phyloP scores from a whole-genome alignment of 2,888 invertebrate species.

The Aspidiotus rigidus region DNA sequence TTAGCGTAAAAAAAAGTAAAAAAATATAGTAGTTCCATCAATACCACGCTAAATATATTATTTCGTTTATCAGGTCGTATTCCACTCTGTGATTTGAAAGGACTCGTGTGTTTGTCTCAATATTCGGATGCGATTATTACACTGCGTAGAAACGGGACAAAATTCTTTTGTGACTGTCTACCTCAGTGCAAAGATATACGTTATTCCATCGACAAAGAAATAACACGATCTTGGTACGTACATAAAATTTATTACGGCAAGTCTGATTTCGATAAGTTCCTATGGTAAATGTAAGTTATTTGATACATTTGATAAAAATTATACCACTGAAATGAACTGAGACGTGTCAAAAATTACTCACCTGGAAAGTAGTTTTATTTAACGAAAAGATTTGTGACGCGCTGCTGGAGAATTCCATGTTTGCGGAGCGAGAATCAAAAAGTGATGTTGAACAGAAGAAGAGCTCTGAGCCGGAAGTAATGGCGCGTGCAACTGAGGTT shows the following conservation, averaged over 20 bases:
- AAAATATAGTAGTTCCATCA: too few species aligned
- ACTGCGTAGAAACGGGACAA: slow-evolving; percentile 42
- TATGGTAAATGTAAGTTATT: not conserved
- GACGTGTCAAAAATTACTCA: not conserved
- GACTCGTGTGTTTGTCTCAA: slow-evolving; percentile 49
- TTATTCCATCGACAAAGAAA: slow-evolving; percentile 37
- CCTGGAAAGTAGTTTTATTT: not conserved
- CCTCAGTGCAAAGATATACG: slow-evolving; percentile 45
- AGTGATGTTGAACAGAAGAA: too few species aligned
- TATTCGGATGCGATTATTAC: slow-evolving; percentile 43
- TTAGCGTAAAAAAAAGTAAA: too few species aligned
- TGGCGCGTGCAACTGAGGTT: too few species aligned
- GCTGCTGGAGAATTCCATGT: too few species aligned
- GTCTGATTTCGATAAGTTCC: not conserved
- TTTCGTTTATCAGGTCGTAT: slow-evolving; percentile 19
- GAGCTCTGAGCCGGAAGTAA: too few species aligned
- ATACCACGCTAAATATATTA: too few species aligned
- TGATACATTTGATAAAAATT: too few species aligned
- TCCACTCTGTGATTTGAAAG: slow-evolving; percentile 46
- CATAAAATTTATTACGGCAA: not conserved
- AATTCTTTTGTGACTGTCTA: slow-evolving; percentile 44
- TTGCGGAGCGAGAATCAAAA: too few species aligned
- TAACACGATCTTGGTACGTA: slow-evolving; percentile 28
- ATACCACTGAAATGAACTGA: too few species aligned
- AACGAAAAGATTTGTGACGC: too few species aligned